These are phyloP conservation scores for Huso huso DNA, from an alignment of 2,797 vertebrate genomes.

Conservation along the genomic window DNA sequence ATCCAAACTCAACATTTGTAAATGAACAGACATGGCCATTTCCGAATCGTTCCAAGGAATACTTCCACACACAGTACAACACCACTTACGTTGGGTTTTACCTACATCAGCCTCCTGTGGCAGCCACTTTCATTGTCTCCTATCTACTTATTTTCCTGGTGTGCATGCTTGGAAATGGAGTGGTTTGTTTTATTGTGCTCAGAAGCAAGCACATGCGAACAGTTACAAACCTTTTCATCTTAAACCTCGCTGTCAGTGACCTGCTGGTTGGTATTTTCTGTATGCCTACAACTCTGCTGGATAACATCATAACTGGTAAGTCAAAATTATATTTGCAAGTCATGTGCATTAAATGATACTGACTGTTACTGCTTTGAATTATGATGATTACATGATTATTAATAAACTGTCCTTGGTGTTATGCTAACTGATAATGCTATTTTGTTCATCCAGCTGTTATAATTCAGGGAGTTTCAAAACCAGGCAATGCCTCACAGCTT, in stretches of 20 bases:
- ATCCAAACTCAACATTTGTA: constrained; percentile 47
- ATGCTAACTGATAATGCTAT: too few relatives aligned
- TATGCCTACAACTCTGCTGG: constrained; percentile 86
- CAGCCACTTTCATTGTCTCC: constrained; percentile 60
- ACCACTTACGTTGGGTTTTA: constrained; percentile 82
- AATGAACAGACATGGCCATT: constrained; percentile 44
- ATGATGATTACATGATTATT: too few relatives aligned
- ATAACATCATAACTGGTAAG: constrained; percentile 87
- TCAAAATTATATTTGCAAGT: neutral
- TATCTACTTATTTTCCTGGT: constrained; percentile 72
- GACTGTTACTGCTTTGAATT: too few relatives aligned
- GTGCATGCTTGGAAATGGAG: constrained; percentile 66
- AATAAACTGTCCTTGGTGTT: too few relatives aligned
- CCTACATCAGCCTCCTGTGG: constrained; percentile 56
- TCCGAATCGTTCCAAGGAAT: constrained; percentile 35
- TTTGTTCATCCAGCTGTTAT: too few relatives aligned
- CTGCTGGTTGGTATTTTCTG: constrained; percentile 88
- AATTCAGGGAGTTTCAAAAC: too few relatives aligned
- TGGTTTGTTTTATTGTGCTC: constrained; percentile 76
- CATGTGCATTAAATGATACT: neutral
- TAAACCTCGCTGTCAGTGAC: constrained; percentile 87
- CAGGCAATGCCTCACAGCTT: too few relatives aligned
- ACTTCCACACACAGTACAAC: constrained; percentile 44
- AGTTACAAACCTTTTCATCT: constrained; percentile 85
- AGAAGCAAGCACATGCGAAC: constrained; percentile 75